These are phyloP conservation scores for Phataginus tricuspis DNA, from an alignment of 2,797 vertebrate genomes.

Conservation along the genomic window DNA sequence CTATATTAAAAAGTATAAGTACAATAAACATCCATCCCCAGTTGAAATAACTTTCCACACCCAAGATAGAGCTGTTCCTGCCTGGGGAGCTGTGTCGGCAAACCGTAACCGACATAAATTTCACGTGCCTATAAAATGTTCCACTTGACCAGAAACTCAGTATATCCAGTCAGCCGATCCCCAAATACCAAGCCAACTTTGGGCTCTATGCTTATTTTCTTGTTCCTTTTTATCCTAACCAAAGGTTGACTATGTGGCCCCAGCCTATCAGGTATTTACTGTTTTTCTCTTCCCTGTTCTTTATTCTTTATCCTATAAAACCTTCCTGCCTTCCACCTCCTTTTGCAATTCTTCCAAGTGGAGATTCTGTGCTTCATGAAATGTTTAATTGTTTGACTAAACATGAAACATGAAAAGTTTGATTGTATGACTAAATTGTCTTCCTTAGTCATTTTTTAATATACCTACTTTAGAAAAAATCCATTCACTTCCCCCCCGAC, in stretches of 20 bases:
- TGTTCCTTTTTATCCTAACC: neutral
- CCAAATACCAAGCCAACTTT: neutral
- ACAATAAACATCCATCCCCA: neutral
- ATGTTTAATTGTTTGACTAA: neutral
- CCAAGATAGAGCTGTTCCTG: neutral
- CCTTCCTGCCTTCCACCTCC: neutral
- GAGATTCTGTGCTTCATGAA: neutral
- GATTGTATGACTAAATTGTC: neutral
- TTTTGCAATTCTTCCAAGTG: neutral
- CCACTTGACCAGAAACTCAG: neutral
- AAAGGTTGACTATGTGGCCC: neutral
- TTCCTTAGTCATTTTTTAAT: neutral
- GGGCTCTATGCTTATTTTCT: neutral
- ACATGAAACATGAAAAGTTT: neutral
- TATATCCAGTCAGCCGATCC: neutral
- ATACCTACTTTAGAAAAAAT: neutral
- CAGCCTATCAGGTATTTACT: neutral
- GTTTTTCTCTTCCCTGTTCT: neutral
- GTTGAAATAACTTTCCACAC: neutral
- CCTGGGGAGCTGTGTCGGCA: neutral
- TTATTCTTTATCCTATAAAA: neutral
- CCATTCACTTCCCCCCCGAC: neutral
- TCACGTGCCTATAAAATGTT: neutral
- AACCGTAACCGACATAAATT: neutral
- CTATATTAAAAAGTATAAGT: neutral